Evolutionary conservation across 1,140 invertebrate species (phyloP), one percentile per base, ranked within the genome.

Genomic region (Rhyzopertha dominica): DNA sequence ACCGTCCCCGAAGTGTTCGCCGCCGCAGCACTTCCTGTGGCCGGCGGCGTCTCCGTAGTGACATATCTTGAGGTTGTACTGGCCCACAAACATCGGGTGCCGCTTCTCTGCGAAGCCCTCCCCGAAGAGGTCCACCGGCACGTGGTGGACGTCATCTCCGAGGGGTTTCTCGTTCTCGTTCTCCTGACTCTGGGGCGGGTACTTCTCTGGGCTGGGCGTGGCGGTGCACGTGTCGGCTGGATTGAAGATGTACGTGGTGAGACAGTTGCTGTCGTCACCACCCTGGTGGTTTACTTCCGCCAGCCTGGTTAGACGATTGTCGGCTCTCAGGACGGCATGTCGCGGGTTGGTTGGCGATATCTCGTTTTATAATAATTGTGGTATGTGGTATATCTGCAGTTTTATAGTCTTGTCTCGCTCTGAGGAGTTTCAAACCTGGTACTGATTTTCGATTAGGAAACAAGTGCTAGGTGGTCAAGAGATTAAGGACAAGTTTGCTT

Each of bases 211-310:
- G 44, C 57, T 62, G 5, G 62, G 65, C 2, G 52, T 51, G 12
- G 59, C 61, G 7, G 65, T 65, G 44, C 65, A 67, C 13, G 63
- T 56, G 31, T 67, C 65, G 7, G 59, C 65, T 18, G 65, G 62
- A 45, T 65, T 64, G 44, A 67, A 67, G 13, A 67, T 59, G 53
- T 67, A 67, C 12, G 65, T 67, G 22, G 65, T 67, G 35, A 63
- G 54, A 47, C 64, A 66, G 47, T 55, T 62, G 35, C 58, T 62
- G 41, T 64, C 58, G 44, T 53, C 57, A 8, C 43, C 57, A 14
- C 35, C 39, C 35, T n/a, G n/a, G n/a, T n/a, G n/a, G n/a, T n/a
- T n/a, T n/a, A n/a, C n/a, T n/a, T 59, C 64, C 62, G 64, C 64
- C 64, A 66, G 64, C 52, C 56, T 66, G 62, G 51, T 17, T 13